Evolutionary conservation across 2,888 invertebrate species (phyloP).

Genomic region (Euplexia lucipara): DNA sequence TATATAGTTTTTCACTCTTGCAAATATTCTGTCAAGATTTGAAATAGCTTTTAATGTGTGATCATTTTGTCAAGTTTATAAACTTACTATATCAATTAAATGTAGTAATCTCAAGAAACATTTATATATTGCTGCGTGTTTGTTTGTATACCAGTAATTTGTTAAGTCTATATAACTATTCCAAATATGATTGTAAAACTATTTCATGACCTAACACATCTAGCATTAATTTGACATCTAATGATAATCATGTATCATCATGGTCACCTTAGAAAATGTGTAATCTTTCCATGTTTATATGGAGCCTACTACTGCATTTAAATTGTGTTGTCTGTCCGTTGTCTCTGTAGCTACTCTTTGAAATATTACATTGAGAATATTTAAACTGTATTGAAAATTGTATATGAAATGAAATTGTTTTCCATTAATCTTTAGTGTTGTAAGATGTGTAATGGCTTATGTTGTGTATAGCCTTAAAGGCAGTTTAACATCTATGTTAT

Average conservation of each 20-base stretch:
- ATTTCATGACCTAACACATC: conserved; percentile 25
- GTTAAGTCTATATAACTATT: conserved; percentile 25
- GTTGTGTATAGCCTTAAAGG: background rate
- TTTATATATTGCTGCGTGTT: conserved; percentile 21
- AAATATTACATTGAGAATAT: conserved; percentile 5
- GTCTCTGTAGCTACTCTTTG: conserved; percentile 24
- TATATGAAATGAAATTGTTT: conserved; percentile 21
- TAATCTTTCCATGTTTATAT: conserved; percentile 29
- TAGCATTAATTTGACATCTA: conserved; percentile 21
- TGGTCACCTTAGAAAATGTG: conserved; percentile 31
- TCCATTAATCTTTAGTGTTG: conserved; percentile 14
- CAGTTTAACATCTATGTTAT: conserved; percentile 8
- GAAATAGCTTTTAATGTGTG: conserved; percentile 44
- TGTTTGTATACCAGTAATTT: conserved; percentile 17
- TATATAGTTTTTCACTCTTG: conserved; percentile 50
- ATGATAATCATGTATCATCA: conserved; percentile 17
- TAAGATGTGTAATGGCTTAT: conserved; percentile 8
- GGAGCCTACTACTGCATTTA: conserved; percentile 52
- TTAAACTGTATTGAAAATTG: conserved; percentile 11
- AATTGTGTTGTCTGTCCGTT: conserved; percentile 51
- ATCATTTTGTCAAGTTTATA: conserved; percentile 39
- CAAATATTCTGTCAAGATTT: conserved; percentile 42
- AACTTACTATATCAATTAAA: conserved; percentile 35
- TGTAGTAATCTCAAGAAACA: conserved; percentile 41
- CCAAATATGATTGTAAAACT: conserved; percentile 24